Percentiles rank a stretch among this genome's conserved stretches.
These are phyloP conservation scores for Enteromius unitaeniatus DNA, from an alignment of 2,797 vertebrate genomes.

Conservation along the genomic window DNA sequence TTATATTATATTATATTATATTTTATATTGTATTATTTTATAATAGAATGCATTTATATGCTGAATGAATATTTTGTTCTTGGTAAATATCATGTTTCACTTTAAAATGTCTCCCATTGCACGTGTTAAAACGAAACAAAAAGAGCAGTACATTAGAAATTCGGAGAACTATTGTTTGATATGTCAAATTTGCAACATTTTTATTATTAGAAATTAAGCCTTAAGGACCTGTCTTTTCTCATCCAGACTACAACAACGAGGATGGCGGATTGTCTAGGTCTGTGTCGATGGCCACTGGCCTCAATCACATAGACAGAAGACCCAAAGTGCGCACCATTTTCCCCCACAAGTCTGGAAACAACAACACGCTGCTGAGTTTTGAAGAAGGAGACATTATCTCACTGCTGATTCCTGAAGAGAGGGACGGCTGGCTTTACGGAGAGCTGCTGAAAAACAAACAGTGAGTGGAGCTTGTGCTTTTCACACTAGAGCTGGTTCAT, in stretches of 20 bases:
- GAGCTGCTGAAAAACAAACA: conserved; percentile 86
- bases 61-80: neutral
- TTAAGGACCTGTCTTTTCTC: neutral
- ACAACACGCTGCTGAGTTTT: conserved; percentile 91
- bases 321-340: conserved; percentile 94
- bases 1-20: no score
- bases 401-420: conserved; percentile 91
- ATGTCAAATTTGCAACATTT: neutral
- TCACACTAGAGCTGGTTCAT: neutral
- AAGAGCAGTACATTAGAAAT: neutral
- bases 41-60: neutral
- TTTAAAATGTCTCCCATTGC: neutral
- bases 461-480: conserved; percentile 78
- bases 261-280: conserved; percentile 83
- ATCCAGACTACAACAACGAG: conserved; percentile 73
- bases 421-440: conserved; percentile 95
- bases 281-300: conserved; percentile 89
- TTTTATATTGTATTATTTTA: no score
- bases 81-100: neutral
- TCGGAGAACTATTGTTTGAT: neutral
- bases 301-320: conserved; percentile 86
- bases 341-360: conserved; percentile 87
- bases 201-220: neutral
- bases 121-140: neutral
- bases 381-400: conserved; percentile 90